A percentile compares a stretch with the other conserved stretches of the same genome.
Evolutionary conservation across 2,888 invertebrate genomes (phyloP).

Genomic region (Lepetodrilus schrolli): DNA sequence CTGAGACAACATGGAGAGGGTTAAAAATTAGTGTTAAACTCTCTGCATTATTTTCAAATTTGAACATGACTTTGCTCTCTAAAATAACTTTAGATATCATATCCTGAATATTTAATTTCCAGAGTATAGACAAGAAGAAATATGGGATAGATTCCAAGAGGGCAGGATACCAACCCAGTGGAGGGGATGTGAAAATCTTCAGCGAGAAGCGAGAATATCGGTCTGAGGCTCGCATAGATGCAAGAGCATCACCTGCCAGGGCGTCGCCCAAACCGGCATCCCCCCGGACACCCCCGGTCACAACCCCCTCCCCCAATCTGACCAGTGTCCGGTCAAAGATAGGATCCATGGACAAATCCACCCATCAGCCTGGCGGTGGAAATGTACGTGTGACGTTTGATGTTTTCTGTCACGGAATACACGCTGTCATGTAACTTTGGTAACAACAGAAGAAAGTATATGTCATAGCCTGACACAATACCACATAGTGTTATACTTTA

Average conservation of each 20-base stretch:
- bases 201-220: conserved; percentile 54
- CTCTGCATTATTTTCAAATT: too few species aligned
- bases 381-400: conserved; percentile 48
- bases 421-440: too few species aligned
- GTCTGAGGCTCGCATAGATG: conserved; percentile 48
- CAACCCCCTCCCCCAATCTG: conserved; percentile 45
- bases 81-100: too few species aligned
- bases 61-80: too few species aligned
- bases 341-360: conserved; percentile 59
- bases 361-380: conserved; percentile 60
- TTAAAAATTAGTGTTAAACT: too few species aligned
- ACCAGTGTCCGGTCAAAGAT: conserved; percentile 54
- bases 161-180: conserved; percentile 52
- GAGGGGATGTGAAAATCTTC: conserved; percentile 56
- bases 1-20: too few species aligned
- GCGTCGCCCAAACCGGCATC: conserved; percentile 29
- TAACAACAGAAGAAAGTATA: too few species aligned
- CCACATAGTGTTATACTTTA: too few species aligned
- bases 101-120: conserved; percentile 28
- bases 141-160: conserved; percentile 58
- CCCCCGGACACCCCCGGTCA: conserved; percentile 28
- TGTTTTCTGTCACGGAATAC: too few species aligned
- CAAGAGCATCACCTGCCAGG: conserved; percentile 40
- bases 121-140: conserved; percentile 53
- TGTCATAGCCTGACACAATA: too few species aligned